Evolutionary conservation across 2,888 invertebrate species (phyloP).

Genomic region (Dioctria rufipes): DNA sequence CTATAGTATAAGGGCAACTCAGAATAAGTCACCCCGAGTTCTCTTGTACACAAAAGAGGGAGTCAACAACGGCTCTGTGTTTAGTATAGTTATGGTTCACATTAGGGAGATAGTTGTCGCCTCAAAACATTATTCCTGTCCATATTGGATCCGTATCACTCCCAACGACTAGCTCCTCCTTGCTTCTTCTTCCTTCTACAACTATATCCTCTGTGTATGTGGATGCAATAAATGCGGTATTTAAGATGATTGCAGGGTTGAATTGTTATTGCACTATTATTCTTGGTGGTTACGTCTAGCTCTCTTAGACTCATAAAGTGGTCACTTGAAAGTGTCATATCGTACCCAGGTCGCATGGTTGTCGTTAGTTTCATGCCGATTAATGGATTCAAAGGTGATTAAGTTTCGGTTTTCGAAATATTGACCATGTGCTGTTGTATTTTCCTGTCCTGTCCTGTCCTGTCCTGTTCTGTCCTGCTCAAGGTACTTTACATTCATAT

Average conservation of each 20-base stretch:
- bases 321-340: slow-evolving; percentile 49
- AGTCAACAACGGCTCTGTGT: slow-evolving; percentile 18
- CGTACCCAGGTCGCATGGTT: slow-evolving; percentile 22
- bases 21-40: neutral
- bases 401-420: too few species aligned
- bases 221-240: slow-evolving; percentile 53
- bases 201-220: too few species aligned
- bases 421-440: too few species aligned
- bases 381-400: slow-evolving; percentile 40
- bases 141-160: slow-evolving; percentile 31
- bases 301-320: slow-evolving; percentile 46
- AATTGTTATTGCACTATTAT: slow-evolving; percentile 53
- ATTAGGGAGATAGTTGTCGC: slow-evolving; percentile 47
- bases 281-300: slow-evolving; percentile 34
- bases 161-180: neutral
- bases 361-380: slow-evolving; percentile 20
- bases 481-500: too few species aligned
- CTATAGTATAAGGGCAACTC: slow-evolving; percentile 30
- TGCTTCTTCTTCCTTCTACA: slow-evolving; percentile 19
- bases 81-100: slow-evolving; percentile 23
- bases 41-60: neutral
- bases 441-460: too few species aligned
- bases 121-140: slow-evolving; percentile 52
- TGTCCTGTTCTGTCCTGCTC: too few species aligned
- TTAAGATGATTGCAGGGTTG: slow-evolving; percentile 52